Conservation (phyloP, 2,113 vertebrate species). For the Centropus bengalensis region DNA sequence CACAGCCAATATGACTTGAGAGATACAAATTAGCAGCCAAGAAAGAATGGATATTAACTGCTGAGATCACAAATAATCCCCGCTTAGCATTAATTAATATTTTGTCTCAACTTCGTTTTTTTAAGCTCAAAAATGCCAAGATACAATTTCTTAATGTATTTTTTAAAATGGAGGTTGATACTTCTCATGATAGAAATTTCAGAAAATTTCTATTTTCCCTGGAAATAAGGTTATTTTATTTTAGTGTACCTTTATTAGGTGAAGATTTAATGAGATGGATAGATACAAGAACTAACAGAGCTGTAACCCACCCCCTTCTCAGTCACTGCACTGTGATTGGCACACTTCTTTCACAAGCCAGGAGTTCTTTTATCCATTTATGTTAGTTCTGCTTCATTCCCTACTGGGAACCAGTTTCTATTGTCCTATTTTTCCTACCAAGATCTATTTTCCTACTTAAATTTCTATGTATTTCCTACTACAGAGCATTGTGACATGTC, state of each 20-base stretch:
- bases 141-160: background rate
- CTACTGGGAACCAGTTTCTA: background rate
- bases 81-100: background rate
- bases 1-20: background rate
- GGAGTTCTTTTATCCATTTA: background rate
- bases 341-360: background rate
- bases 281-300: background rate
- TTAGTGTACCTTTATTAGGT: background rate
- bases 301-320: background rate
- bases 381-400: background rate
- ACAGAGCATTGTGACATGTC: background rate
- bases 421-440: background rate
- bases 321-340: background rate
- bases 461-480: background rate
- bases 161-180: background rate
- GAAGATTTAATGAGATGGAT: background rate
- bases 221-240: background rate
- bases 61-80: background rate
- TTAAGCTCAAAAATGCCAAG: background rate
- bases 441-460: background rate
- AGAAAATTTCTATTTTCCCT: background rate
- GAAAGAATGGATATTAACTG: background rate
- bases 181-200: background rate
- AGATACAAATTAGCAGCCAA: background rate
- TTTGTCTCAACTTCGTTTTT: background rate